Base-by-base conservation (phyloP, 2,113 vertebrate species). In the Strigops habroptila region DNA sequence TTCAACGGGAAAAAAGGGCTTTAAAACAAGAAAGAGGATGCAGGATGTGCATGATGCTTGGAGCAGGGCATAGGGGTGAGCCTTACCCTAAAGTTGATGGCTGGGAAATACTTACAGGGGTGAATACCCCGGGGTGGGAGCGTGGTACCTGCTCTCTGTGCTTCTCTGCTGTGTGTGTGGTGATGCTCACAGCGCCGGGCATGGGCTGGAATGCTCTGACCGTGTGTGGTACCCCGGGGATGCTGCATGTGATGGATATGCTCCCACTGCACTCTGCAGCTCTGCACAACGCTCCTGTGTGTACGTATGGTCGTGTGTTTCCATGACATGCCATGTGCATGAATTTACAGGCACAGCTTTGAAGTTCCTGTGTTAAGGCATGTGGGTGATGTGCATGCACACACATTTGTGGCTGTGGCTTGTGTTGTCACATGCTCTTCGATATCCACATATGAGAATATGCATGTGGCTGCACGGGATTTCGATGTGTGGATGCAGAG, bases 261-360 rank as follows among this genome's bases (percentile, higher is more conserved):
- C 49, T 76, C 62, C 62, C 55, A 6, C 22, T 4, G 30, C 28
- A 2, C 30, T 8, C 49, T 7, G 37, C 48, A 30, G 28, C 78
- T 35, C 92, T 1, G 3, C 27, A 1, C 27, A 6, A 3, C 0
- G 52, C 49, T 68, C 44, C 55, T 3, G 57, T 2, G 49, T 30
- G 48, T 9, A 6, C 0, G 2, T 18, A 7, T 2, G 5, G 18
- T 17, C 3, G 10, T 14, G 1, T 3, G 68, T 12, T 52, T 43
- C 77, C 46, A 0, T 15, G 2, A 15, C 35, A 0, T 1, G 52
- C 75, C 60, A 0, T 2, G 23, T 17, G 82, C 69, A 0, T 7
- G 35, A 88, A 1, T 74, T 41, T 48, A 9, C n/a, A 1, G 70
- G 7, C 59, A 6, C 23, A 10, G 82, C 39, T 59, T 60, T 55